Evolutionary conservation across 1,140 invertebrate genomes (phyloP).

Genomic region (Psix sp.): DNA sequence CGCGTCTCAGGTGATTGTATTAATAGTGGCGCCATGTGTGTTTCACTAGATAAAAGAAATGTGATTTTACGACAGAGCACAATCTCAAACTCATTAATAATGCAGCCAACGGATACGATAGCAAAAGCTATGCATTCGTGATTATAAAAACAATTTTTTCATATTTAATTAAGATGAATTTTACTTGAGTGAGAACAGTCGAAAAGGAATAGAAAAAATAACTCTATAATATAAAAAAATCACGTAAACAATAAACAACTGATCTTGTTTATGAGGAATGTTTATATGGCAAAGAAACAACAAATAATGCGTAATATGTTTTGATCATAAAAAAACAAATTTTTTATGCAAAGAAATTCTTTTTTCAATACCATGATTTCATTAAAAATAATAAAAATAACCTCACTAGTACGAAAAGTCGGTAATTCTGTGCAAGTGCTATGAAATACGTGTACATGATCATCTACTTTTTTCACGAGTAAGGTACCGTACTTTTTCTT

Average conservation of each 20-base stretch:
- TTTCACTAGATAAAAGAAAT: slow-evolving; percentile 37
- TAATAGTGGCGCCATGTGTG: slow-evolving; percentile 31
- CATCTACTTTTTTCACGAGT: no score
- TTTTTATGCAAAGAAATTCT: not conserved
- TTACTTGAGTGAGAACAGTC: not conserved
- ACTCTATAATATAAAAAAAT: no score
- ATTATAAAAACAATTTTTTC: not conserved
- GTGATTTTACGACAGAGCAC: slow-evolving; percentile 30
- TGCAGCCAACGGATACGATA: slow-evolving; percentile 12
- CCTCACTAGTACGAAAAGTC: no score
- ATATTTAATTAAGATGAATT: not conserved
- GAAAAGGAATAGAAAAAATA: not conserved
- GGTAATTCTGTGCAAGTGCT: no score
- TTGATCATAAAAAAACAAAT: not conserved
- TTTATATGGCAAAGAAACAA: no score
- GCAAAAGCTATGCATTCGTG: slow-evolving; percentile 31
- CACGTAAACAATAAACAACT: no score
- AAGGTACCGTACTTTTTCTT: no score
- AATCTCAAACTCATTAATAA: slow-evolving; percentile 45
- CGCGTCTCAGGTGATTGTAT: slow-evolving; percentile 20
- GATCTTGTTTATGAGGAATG: no score
- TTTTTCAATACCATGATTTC: no score
- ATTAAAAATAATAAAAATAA: no score
- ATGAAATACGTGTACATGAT: no score
- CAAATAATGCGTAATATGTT: not conserved